A percentile compares a stretch with the other conserved stretches of the same genome.
These are phyloP conservation scores for Thunnus thynnus DNA, from an alignment of 2,113 vertebrate species.

Conservation along the genomic window DNA sequence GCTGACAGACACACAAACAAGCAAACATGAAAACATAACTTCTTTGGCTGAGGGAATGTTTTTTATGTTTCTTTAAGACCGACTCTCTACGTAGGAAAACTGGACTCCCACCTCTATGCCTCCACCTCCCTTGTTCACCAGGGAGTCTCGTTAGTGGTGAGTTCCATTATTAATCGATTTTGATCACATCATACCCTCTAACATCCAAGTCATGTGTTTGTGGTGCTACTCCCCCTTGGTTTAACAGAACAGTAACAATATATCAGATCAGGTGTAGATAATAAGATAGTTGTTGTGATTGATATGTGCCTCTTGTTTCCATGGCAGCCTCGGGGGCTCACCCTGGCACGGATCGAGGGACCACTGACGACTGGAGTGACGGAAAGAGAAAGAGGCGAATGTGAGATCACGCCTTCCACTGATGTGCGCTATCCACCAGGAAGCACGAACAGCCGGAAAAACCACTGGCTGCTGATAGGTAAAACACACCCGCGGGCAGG, in stretches of 20 bases:
- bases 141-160: slow-evolving; percentile 88
- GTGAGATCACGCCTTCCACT: slow-evolving; percentile 92
- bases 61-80: slow-evolving; percentile 81
- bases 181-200: neutral
- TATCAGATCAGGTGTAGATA: neutral
- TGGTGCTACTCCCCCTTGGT: neutral
- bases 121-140: slow-evolving; percentile 92
- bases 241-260: neutral
- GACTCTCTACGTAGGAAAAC: slow-evolving; percentile 94
- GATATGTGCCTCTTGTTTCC: slow-evolving; percentile 23
- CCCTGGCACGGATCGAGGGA: slow-evolving; percentile 89
- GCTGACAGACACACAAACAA: neutral
- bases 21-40: neutral
- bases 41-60: neutral
- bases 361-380: slow-evolving; percentile 92
- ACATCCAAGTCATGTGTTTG: neutral
- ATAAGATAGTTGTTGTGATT: neutral
- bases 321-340: slow-evolving; percentile 91
- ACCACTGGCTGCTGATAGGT: slow-evolving; percentile 98
- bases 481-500: neutral
- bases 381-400: slow-evolving; percentile 89
- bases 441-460: slow-evolving; percentile 86
- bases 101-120: slow-evolving; percentile 92
- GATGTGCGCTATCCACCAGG: slow-evolving; percentile 92
- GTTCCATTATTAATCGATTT: slow-evolving; percentile 58